Base-by-base conservation (phyloP, 2,888 invertebrate species). In the Drosophila falleni region DNA sequence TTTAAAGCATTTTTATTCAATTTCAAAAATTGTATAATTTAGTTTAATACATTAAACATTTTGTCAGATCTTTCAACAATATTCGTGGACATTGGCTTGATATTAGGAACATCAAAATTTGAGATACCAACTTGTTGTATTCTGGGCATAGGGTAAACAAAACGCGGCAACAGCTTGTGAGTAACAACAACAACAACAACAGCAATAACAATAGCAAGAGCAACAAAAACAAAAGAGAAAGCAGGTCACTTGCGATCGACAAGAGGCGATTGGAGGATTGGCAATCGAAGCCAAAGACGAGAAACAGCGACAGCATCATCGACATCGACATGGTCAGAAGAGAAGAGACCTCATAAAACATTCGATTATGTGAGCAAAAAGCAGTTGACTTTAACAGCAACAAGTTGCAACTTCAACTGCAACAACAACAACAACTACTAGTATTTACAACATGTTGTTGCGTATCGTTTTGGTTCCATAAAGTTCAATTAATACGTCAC, bases 401-500 rank as follows among this genome's bases (percentile, higher is more conserved):
- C 35, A 58, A 58, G 58, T 58, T 46, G 51, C 44, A 58, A 50
- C 26, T 56, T 41, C 33, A 64, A 42, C 60, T 29, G 29, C 58
- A 46, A n/a, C 37, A 26, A 41, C 41, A 49, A 15, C n/a, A 51
- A 56, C 37, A 31, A 16, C 46, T 13, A 53, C 46, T 23, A 11
- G 39, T 16, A 60, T 61, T 70, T 55, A 50, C 70, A 69, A 69
- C 70, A 61, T 37, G 33, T 49, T 41, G 11, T 26, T 37, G 35
- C 39, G 49, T n/a, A 37, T 19, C 59, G 19, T 31, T 53, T 31
- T 50, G 33, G 35, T 35, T 49, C 41, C 58, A 66, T 61, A 79
- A 74, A 71, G 83, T 68, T 84, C 78, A 87, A 81, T 87, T 81
- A 87, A 81, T 81, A 83, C 87, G 87, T 87, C 85, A 82, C 74